These are phyloP conservation scores for Ophioninae sp. DNA, from an alignment of 2,888 invertebrate genomes.

Conservation along the genomic window DNA sequence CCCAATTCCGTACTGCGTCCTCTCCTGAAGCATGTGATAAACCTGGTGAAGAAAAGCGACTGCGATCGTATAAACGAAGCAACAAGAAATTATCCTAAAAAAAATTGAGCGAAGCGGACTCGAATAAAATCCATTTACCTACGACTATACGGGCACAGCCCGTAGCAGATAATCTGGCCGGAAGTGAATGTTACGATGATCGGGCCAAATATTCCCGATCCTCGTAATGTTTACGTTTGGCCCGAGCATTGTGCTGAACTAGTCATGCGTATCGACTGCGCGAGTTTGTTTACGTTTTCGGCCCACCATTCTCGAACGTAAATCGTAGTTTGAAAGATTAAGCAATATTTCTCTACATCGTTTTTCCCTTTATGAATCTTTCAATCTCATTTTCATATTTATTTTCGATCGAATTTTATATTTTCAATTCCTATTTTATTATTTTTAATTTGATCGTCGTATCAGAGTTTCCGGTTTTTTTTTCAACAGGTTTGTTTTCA, in stretches of 20 bases:
- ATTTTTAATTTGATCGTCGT: not conserved
- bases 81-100: not conserved
- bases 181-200: too few relatives aligned
- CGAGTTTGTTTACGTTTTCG: too few relatives aligned
- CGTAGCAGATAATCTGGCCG: too few relatives aligned
- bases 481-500: not conserved
- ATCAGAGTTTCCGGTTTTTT: not conserved
- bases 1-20: conserved; percentile 73
- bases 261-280: too few relatives aligned
- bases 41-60: conserved; percentile 67
- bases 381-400: not conserved
- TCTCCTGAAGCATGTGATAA: conserved; percentile 77
- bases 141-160: too few relatives aligned
- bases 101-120: not conserved
- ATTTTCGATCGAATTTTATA: not conserved
- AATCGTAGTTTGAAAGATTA: too few relatives aligned
- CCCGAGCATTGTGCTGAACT: too few relatives aligned
- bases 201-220: too few relatives aligned
- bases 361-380: too few relatives aligned
- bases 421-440: not conserved
- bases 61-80: not conserved
- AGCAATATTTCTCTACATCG: too few relatives aligned
- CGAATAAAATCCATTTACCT: not conserved
- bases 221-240: too few relatives aligned
- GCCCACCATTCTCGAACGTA: too few relatives aligned